phyloP scores from a whole-genome alignment of 2,888 invertebrate species.

The Drosophila diplacantha region DNA sequence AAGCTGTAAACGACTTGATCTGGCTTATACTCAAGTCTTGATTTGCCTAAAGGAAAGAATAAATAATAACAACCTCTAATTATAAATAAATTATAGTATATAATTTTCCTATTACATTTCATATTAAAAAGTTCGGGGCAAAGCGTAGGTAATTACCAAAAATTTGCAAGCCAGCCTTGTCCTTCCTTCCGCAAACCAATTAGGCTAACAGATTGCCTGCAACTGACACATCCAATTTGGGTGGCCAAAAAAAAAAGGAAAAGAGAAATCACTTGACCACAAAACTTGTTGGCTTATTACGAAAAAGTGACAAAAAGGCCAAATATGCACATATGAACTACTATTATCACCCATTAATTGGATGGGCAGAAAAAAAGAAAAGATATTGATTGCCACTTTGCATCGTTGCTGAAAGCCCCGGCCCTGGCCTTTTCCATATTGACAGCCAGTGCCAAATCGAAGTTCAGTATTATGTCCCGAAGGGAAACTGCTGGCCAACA shows the following conservation, averaged over 20 bases:
- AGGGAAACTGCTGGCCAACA: conserved; percentile 36
- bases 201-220: conserved; percentile 42
- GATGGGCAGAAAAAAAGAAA: conserved; percentile 1
- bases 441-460: conserved; percentile 15
- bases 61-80: neutral
- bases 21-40: neutral
- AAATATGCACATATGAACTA: conserved; percentile 22
- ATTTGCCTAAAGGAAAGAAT: neutral
- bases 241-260: conserved; percentile 7
- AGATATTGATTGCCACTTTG: conserved; percentile 34
- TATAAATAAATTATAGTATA: neutral
- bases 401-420: conserved; percentile 2
- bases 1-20: neutral
- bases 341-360: conserved; percentile 31
- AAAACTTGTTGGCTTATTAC: conserved; percentile 54
- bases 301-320: conserved; percentile 10
- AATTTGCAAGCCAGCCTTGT: neutral
- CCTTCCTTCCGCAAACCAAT: conserved; percentile 19
- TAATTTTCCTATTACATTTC: neutral
- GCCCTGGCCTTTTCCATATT: conserved; percentile 9
- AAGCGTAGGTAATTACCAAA: conserved; percentile 5
- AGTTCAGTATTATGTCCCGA: conserved; percentile 17
- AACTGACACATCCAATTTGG: conserved; percentile 61
- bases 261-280: conserved; percentile 3
- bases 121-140: neutral